Conservation (phyloP, 2,113 vertebrate genomes). For the Alligator sinensis region DNA sequence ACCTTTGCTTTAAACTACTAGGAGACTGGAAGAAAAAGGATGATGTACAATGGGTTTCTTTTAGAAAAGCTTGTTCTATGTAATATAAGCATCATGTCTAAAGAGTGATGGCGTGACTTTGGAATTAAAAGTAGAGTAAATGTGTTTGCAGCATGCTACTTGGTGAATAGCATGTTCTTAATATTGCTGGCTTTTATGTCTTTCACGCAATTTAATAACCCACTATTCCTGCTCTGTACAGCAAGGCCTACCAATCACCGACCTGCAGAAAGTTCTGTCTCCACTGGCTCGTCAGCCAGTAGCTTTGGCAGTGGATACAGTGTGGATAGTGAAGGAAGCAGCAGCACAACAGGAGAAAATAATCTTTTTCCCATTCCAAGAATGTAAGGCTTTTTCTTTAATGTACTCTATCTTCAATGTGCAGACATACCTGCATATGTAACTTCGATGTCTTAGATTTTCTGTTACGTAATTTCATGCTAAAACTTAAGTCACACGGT, state of each 20-base stretch:
- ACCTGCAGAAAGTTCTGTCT: conserved; percentile 88
- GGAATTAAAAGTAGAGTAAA: not conserved
- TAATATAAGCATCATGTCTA: not conserved
- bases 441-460: not conserved
- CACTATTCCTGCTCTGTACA: conserved; percentile 79
- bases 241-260: conserved; percentile 88
- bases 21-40: not conserved
- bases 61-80: not conserved
- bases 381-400: conserved; percentile 86
- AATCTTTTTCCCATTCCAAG: conserved; percentile 93
- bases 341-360: conserved; percentile 88
- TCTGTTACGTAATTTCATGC: not conserved
- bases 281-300: conserved; percentile 91
- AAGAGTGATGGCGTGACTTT: not conserved
- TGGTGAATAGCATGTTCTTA: not conserved
- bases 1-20: not conserved
- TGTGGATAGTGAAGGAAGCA: conserved; percentile 89
- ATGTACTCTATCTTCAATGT: not conserved
- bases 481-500: not conserved
- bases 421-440: not conserved
- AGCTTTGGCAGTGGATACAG: conserved; percentile 92
- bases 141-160: not conserved
- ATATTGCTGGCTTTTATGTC: not conserved
- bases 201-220: conserved; percentile 34
- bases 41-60: not conserved